phyloP scores from a whole-genome alignment of 2,888 invertebrate species.

The Drosophila percnosoma region DNA sequence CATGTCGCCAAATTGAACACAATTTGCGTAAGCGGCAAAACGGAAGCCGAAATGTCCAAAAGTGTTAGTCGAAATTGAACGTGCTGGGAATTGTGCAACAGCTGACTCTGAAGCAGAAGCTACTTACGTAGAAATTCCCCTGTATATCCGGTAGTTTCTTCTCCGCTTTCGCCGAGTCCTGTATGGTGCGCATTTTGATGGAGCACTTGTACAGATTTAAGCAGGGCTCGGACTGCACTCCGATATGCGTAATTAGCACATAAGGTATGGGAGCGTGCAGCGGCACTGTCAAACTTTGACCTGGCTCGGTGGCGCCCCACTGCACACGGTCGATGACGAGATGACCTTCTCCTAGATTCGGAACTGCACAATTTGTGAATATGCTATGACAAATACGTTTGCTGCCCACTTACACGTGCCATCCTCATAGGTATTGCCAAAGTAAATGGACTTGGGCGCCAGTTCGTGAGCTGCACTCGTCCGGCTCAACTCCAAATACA shows the following conservation, averaged over 20 bases:
- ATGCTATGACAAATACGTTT: conserved; percentile 44
- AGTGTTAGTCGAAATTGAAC: conserved; percentile 35
- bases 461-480: conserved; percentile 32
- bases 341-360: conserved; percentile 85
- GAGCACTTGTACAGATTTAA: conserved; percentile 84
- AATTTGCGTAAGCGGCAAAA: conserved; percentile 55
- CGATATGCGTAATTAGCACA: conserved; percentile 86
- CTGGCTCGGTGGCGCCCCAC: conserved; percentile 83
- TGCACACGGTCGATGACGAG: conserved; percentile 83
- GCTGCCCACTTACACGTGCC: conserved; percentile 82
- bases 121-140: conserved; percentile 84
- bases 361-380: conserved; percentile 81
- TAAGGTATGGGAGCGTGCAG: conserved; percentile 84
- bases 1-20: conserved; percentile 23
- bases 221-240: conserved; percentile 84
- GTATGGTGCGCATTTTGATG: conserved; percentile 85
- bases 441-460: conserved; percentile 69
- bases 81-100: conserved; percentile 40
- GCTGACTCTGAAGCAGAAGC: not conserved
- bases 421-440: conserved; percentile 83
- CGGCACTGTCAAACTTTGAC: conserved; percentile 59
- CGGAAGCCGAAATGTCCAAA: conserved; percentile 43
- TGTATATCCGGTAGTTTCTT: conserved; percentile 85
- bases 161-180: conserved; percentile 85
- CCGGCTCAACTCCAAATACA: conserved; percentile 78